Evolutionary conservation across 2,888 invertebrate genomes (phyloP).

Genomic region (Drosophila fulvimacula): DNA sequence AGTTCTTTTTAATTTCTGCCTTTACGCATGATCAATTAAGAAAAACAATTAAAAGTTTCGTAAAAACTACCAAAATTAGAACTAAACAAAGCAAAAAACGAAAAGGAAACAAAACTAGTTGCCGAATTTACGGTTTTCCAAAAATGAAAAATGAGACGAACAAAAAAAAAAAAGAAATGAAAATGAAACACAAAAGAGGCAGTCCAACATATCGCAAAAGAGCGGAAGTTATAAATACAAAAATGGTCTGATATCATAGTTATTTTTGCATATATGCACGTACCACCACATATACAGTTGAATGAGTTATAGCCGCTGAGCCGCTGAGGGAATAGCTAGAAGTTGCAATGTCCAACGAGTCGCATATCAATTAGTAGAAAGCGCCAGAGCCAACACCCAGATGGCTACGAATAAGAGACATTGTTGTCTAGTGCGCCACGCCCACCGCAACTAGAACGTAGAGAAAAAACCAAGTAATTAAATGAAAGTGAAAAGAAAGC

Average conservation of each 20-base stretch:
- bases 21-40: slow-evolving; percentile 79
- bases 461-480: slow-evolving; percentile 5
- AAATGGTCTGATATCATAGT: slow-evolving; percentile 70
- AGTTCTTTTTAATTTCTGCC: slow-evolving; percentile 20
- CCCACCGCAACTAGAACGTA: slow-evolving; percentile 32
- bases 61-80: slow-evolving; percentile 44
- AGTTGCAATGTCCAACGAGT: slow-evolving; percentile 36
- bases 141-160: slow-evolving; percentile 37
- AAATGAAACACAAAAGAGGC: slow-evolving; percentile 19
- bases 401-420: slow-evolving; percentile 36
- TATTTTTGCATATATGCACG: slow-evolving; percentile 42
- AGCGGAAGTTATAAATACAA: slow-evolving; percentile 72
- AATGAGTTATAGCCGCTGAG: slow-evolving; percentile 55
- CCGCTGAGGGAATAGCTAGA: slow-evolving; percentile 44
- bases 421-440: slow-evolving; percentile 35
- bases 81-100: slow-evolving; percentile 6
- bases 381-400: slow-evolving; percentile 69
- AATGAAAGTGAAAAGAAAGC: slow-evolving; percentile 30
- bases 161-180: neutral
- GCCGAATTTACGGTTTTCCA: slow-evolving; percentile 52
- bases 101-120: slow-evolving; percentile 34
- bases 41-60: slow-evolving; percentile 71
- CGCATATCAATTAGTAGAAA: slow-evolving; percentile 81
- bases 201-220: slow-evolving; percentile 20
- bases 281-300: neutral